These are phyloP conservation scores for Microctonus aethiopoides DNA, from an alignment of 2,888 invertebrate genomes.

Conservation along the genomic window DNA sequence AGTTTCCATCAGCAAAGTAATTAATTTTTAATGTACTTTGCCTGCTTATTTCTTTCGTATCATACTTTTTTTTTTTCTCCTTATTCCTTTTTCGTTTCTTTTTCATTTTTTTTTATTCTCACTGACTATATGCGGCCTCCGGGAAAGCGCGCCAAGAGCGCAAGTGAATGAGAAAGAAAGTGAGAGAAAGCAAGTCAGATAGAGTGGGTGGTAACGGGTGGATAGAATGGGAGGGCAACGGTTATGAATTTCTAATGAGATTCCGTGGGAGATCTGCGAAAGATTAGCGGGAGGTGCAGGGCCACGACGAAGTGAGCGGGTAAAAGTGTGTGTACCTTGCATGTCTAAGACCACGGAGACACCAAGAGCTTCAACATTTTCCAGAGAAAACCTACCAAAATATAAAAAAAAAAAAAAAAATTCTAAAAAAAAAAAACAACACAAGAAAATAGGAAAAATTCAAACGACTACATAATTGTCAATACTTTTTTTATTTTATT, in stretches of 20 bases:
- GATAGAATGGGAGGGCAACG: constrained; percentile 42
- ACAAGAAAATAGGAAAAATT: too few relatives aligned
- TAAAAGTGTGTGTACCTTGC: constrained; percentile 51
- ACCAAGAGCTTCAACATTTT: constrained; percentile 23
- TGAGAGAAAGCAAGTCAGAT: constrained; percentile 25
- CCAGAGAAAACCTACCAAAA: background rate
- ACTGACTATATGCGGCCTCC: constrained; percentile 29
- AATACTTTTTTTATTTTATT: background rate
- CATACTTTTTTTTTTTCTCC: constrained; percentile 51
- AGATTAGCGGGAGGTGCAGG: constrained; percentile 56
- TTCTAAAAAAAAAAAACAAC: too few relatives aligned
- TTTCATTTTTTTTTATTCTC: constrained; percentile 44
- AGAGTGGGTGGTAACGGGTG: constrained; percentile 21
- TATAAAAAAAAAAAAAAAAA: background rate
- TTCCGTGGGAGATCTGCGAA: constrained; percentile 66
- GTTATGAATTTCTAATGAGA: constrained; percentile 67
- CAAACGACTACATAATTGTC: background rate
- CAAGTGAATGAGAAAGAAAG: constrained; percentile 24
- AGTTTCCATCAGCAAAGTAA: constrained; percentile 67
- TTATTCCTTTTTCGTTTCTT: constrained; percentile 39
- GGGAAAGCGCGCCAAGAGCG: constrained; percentile 19
- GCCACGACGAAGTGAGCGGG: constrained; percentile 25
- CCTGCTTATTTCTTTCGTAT: constrained; percentile 67
- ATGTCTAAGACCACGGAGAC: constrained; percentile 54
- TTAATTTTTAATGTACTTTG: constrained; percentile 68